A percentile compares a stretch with the other conserved stretches of the same genome.
Conservation (phyloP, 2,797 vertebrate species). For the Glossophaga mutica region DNA sequence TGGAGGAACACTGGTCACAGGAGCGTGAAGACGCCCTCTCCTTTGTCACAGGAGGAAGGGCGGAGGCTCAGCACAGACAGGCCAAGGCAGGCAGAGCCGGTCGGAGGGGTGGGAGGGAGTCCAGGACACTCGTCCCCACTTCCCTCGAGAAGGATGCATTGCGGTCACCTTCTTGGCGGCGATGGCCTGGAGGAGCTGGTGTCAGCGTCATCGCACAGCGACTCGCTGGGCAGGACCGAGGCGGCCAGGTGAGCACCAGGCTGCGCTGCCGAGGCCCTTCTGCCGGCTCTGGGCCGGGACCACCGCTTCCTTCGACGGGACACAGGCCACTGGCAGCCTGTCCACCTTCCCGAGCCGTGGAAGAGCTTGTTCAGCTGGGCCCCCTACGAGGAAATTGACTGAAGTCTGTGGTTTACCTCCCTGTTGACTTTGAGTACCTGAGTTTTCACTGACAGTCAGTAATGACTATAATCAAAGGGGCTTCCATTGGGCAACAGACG, state of each 20-base stretch:
- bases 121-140: not conserved
- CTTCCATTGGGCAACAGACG: not conserved
- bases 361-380: not conserved
- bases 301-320: no score
- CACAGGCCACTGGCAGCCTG: not conserved
- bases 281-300: rapidly evolving
- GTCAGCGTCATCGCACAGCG: not conserved
- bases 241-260: rapidly evolving
- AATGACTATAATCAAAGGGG: not conserved
- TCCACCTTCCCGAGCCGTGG: not conserved
- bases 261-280: not conserved
- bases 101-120: no score
- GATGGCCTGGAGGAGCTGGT: not conserved
- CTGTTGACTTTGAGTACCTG: not conserved
- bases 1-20: not conserved
- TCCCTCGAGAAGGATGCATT: not conserved
- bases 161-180: no score
- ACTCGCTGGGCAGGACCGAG: rapidly evolving
- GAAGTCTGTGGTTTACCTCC: not conserved
- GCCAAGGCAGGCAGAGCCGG: rapidly evolving
- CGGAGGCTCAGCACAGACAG: no score
- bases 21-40: not conserved
- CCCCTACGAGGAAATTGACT: not conserved
- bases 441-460: not conserved
- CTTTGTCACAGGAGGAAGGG: no score